Evolutionary conservation across 2,888 invertebrate genomes (phyloP).

Genomic region (Digitonthophagus gazella): DNA sequence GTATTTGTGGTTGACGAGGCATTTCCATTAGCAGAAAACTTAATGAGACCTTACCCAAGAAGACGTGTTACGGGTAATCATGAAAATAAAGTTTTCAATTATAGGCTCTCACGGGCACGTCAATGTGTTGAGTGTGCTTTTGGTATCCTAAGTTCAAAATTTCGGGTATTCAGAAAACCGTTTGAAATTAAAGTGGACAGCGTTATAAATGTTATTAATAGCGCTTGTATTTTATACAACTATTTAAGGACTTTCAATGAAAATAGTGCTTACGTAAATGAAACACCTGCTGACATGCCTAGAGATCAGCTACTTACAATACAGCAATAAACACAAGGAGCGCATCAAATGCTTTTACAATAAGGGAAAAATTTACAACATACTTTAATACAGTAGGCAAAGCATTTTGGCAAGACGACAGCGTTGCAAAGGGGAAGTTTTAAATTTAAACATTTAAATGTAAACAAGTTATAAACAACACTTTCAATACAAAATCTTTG

Average conservation of each 20-base stretch:
- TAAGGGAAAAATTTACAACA: constrained; percentile 9
- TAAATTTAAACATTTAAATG: background rate
- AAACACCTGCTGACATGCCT: background rate
- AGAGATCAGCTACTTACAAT: background rate
- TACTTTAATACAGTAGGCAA: background rate
- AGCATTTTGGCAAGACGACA: background rate
- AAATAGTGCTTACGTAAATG: constrained; percentile 6
- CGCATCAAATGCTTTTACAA: background rate
- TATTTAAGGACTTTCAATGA: constrained; percentile 7
- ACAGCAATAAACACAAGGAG: background rate
- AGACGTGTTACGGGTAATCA: constrained; percentile 17
- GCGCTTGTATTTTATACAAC: constrained; percentile 24
- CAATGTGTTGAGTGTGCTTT: constrained; percentile 26
- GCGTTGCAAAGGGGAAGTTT: constrained; percentile 1
- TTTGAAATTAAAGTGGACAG: constrained; percentile 16
- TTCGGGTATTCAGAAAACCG: constrained; percentile 21
- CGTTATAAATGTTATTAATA: constrained; percentile 21
- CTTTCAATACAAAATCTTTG: background rate
- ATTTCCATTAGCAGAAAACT: constrained; percentile 23
- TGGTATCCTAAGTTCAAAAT: constrained; percentile 22
- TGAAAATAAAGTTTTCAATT: no score
- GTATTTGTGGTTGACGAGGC: constrained; percentile 26
- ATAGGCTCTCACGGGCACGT: constrained; percentile 22
- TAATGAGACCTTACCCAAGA: no score
- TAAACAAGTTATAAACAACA: background rate